Evolutionary conservation across 2,113 vertebrate genomes (phyloP).

Genomic region (Micronisus gabar): DNA sequence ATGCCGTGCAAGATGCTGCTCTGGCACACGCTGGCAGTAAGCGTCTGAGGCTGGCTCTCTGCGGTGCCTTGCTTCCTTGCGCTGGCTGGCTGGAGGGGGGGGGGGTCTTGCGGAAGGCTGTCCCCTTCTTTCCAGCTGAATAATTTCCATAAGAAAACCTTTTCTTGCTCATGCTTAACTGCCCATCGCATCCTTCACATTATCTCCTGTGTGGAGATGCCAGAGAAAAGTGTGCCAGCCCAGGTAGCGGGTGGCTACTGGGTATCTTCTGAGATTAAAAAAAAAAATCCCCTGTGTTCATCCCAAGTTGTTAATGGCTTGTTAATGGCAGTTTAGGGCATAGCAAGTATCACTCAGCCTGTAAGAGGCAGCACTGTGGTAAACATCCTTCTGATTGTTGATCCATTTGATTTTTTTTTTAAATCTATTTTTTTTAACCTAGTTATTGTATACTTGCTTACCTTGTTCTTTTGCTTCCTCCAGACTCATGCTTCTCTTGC

Average conservation of each 20-base stretch:
- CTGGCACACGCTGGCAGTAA: accelerated
- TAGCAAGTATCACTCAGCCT: not conserved
- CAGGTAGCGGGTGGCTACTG: not conserved
- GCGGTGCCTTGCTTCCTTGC: not conserved
- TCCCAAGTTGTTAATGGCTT: not conserved
- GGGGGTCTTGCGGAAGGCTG: not conserved
- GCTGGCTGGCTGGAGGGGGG: accelerated
- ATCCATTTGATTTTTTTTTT: not conserved
- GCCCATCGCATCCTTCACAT: not conserved
- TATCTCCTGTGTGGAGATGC: not conserved
- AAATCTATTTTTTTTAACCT: not conserved
- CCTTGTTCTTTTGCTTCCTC: not conserved
- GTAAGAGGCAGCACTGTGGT: not conserved
- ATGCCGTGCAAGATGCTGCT: not conserved
- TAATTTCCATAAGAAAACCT: not conserved
- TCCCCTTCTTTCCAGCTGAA: not conserved
- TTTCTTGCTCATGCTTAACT: not conserved
- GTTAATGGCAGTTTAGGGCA: not conserved
- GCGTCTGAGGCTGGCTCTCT: not conserved
- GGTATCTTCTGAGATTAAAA: not conserved
- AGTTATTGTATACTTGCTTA: not conserved
- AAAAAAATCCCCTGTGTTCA: not conserved
- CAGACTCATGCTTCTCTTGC: not conserved
- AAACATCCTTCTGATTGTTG: not conserved
- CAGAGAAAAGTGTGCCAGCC: not conserved